These are phyloP conservation scores for Tragulus kanchil DNA, from an alignment of 2,113 vertebrate species.

Conservation along the genomic window DNA sequence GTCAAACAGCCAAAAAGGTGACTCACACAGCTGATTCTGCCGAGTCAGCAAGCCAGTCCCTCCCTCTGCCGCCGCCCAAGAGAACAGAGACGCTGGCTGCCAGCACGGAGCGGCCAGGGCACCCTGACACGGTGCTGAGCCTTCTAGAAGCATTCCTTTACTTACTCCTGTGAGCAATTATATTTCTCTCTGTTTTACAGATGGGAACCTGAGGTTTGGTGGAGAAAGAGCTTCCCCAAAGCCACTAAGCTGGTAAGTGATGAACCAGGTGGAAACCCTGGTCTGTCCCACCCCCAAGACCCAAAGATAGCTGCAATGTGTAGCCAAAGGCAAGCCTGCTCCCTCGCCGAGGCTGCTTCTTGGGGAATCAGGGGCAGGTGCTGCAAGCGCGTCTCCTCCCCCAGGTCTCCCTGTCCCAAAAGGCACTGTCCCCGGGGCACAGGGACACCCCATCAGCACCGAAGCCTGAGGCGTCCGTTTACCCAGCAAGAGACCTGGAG, in stretches of 20 bases:
- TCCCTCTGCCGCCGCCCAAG: not conserved
- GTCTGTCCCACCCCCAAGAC: not conserved
- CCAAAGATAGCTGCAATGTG: not conserved
- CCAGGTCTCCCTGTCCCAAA: too few relatives aligned
- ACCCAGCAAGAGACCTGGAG: constrained; percentile 1
- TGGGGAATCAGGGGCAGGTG: not conserved
- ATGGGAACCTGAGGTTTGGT: not conserved
- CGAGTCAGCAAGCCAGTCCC: not conserved
- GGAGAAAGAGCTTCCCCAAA: not conserved
- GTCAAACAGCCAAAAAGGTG: not conserved
- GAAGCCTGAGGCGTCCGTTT: constrained; percentile 34
- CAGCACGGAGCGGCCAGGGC: not conserved
- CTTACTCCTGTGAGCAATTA: not conserved
- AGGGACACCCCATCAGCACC: too few relatives aligned
- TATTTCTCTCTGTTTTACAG: not conserved
- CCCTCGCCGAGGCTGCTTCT: not conserved
- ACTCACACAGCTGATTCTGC: not conserved
- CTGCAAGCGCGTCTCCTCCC: not conserved
- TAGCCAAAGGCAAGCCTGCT: not conserved
- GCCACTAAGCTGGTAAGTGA: not conserved
- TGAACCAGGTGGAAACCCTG: not conserved
- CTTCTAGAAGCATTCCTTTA: not conserved
- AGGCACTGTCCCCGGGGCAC: too few relatives aligned
- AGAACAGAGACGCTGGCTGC: not conserved
- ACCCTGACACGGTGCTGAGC: not conserved